Conservation (phyloP, 2,797 vertebrate genomes). For the Fistularia tabacaria region DNA sequence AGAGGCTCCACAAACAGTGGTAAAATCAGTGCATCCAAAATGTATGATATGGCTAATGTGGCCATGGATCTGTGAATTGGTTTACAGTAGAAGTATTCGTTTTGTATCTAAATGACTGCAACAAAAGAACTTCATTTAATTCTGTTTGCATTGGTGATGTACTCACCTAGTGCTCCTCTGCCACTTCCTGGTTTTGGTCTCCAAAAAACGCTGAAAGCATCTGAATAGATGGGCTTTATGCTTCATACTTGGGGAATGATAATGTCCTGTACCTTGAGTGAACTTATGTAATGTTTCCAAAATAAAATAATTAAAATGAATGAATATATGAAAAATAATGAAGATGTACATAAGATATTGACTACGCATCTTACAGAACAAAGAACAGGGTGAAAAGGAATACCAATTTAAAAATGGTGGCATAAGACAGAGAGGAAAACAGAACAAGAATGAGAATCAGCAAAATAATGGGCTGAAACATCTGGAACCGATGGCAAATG, state of each 20-base stretch:
- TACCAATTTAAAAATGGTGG: slow-evolving; percentile 99
- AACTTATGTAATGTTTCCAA: slow-evolving; percentile 84
- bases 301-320: slow-evolving; percentile 63
- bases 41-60: too few relatives aligned
- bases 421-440: slow-evolving; percentile 98
- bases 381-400: slow-evolving; percentile 99
- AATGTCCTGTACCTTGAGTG: slow-evolving; percentile 84
- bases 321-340: slow-evolving; percentile 39
- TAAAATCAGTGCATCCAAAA: too few relatives aligned
- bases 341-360: slow-evolving; percentile 70
- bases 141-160: too few relatives aligned
- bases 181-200: slow-evolving; percentile 60
- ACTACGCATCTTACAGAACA: slow-evolving; percentile 86
- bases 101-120: too few relatives aligned
- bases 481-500: slow-evolving; percentile 75
- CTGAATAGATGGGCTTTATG: slow-evolving; percentile 66
- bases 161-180: slow-evolving; percentile 54
- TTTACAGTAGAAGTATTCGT: too few relatives aligned
- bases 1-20: too few relatives aligned
- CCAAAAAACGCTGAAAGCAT: slow-evolving; percentile 79
- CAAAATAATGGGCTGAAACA: slow-evolving; percentile 99
- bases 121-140: too few relatives aligned
- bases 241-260: slow-evolving; percentile 78
- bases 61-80: too few relatives aligned
- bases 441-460: slow-evolving; percentile 99